A percentile compares a stretch with the other conserved stretches of the same genome.
Conservation (phyloP, 2,888 invertebrate species). For the Perizoma affinitatum region DNA sequence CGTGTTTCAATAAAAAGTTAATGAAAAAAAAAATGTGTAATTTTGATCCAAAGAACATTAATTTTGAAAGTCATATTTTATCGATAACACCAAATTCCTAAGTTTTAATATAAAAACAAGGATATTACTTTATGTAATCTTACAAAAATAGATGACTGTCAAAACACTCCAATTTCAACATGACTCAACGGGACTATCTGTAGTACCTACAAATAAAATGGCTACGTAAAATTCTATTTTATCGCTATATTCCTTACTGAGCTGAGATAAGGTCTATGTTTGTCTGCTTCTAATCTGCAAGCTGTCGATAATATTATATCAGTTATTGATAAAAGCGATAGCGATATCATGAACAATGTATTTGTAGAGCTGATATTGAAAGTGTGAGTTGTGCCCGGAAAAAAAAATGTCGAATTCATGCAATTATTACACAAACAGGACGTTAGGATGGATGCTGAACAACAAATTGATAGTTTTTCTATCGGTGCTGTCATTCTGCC, state of each 20-base stretch:
- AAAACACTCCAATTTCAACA: too few species aligned
- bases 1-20: neutral
- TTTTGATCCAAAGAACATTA: too few species aligned
- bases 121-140: too few species aligned
- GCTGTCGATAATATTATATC: slow-evolving; percentile 27
- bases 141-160: too few species aligned
- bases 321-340: slow-evolving; percentile 31
- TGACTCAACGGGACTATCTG: too few species aligned
- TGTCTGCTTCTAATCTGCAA: neutral
- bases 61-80: slow-evolving; percentile 2
- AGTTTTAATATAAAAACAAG: neutral
- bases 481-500: slow-evolving; percentile 60
- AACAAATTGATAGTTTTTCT: slow-evolving; percentile 73
- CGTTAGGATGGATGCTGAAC: slow-evolving; percentile 64
- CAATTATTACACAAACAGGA: slow-evolving; percentile 60
- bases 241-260: neutral
- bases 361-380: slow-evolving; percentile 12
- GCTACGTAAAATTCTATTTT: too few species aligned
- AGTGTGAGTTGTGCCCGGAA: slow-evolving; percentile 25
- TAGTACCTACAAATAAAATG: too few species aligned
- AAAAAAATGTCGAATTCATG: slow-evolving; percentile 48
- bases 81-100: neutral
- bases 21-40: neutral
- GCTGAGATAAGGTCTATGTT: slow-evolving; percentile 12
- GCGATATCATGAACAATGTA: slow-evolving; percentile 23